Evolutionary conservation across 1,140 invertebrate genomes (phyloP), one percentile per base, ranked within the genome.

Genomic region (Teleopsis dalmanni): DNA sequence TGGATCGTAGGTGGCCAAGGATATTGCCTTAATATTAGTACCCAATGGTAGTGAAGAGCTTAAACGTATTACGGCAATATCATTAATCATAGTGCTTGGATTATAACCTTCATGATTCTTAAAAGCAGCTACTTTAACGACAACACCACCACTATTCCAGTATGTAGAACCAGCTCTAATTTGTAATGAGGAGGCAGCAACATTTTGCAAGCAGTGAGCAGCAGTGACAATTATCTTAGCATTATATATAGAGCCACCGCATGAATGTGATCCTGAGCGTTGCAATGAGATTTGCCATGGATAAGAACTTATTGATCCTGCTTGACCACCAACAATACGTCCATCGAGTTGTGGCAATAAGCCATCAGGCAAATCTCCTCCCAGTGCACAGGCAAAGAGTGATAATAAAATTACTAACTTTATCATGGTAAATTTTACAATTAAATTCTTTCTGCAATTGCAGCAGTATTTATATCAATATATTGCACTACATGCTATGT

Each of bases 171-270:
- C 66, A 26, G 62, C 60, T 8, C 60, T 59, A 6, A 65, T 38
- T 31, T 55, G 37, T 10, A 68, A 45, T 16, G 7, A 1, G 44
- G 47, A 58, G 13, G 55, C 33, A 3, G 54, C 52, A 29, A 57
- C 56, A 61, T 67, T 60, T 31, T 72, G 63, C 46, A 80, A 70
- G 47, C 79, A 81, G 56, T 81, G 78, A 19, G 78, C 79, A 16
- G 79, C 78, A 4, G 78, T 80, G 19, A 81, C 52, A 10, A 80
- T 72, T 23, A 76, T 73, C 1, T 61, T 64, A 9, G 62, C 40
- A 0, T 63, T 70, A 42, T 79, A 75, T 40, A 83, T 72, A 9
- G 76, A 73, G 9, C 76, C 81, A 9, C 80, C 80, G 55, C 81
- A 82, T 19, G 35, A 47, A 46, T 74, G 73, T 5, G 45, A 44